Conservation (phyloP, 2,888 invertebrate genomes). For the Troglohyphantes excavatus region DNA sequence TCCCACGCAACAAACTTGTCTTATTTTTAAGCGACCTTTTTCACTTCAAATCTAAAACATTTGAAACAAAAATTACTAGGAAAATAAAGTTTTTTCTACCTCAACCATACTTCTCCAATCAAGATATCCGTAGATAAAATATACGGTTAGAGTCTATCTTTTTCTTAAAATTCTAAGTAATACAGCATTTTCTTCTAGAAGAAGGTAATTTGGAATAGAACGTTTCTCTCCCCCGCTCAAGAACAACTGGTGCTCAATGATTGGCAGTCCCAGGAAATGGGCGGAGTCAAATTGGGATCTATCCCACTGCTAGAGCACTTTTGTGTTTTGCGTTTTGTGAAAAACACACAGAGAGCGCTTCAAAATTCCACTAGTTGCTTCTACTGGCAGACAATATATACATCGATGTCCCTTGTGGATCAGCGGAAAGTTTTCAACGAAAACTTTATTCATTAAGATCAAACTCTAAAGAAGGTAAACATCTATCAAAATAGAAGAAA, state of each 20-base stretch:
- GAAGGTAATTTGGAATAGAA: background rate
- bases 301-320: slow-evolving; percentile 21
- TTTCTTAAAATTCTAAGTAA: no score
- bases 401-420: background rate
- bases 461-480: no score
- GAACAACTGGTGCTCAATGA: slow-evolving; percentile 51
- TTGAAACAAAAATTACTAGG: no score
- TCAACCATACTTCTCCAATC: background rate
- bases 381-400: background rate
- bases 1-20: no score
- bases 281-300: slow-evolving; percentile 39
- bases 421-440: background rate
- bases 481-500: background rate
- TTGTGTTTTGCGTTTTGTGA: slow-evolving; percentile 50
- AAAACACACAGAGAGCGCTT: slow-evolving; percentile 25
- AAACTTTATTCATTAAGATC: background rate
- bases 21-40: no score
- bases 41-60: no score
- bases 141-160: no score
- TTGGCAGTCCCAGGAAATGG: slow-evolving; percentile 57
- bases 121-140: background rate
- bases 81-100: no score
- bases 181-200: no score
- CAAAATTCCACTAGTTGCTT: slow-evolving; percentile 14
- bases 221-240: background rate